These are phyloP conservation scores for Altica lythri DNA, from an alignment of 2,888 invertebrate species.

Conservation along the genomic window DNA sequence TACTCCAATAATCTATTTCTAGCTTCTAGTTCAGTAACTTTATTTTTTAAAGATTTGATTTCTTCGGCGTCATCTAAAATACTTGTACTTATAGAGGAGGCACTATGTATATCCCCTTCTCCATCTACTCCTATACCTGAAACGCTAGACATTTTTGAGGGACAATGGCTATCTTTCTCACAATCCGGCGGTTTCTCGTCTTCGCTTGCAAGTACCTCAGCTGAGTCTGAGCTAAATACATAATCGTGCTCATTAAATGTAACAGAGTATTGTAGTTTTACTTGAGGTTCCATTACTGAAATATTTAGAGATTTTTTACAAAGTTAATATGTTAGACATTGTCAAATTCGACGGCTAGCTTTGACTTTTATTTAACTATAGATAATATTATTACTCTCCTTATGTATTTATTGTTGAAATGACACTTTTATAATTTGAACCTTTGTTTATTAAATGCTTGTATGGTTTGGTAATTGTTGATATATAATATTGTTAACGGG, in stretches of 20 bases:
- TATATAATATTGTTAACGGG: no score
- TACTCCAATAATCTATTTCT: conserved; percentile 40
- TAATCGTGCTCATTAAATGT: conserved; percentile 24
- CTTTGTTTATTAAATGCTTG: no score
- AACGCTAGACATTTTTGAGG: conserved; percentile 26
- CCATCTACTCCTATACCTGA: conserved; percentile 22
- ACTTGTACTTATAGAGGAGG: conserved; percentile 39
- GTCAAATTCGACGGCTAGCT: no score
- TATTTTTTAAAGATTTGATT: conserved; percentile 39
- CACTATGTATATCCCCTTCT: conserved; percentile 34
- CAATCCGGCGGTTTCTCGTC: conserved; percentile 10
- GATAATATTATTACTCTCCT: no score
- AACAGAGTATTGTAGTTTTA: conserved; percentile 24
- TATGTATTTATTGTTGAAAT: no score
- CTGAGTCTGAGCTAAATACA: conserved; percentile 16
- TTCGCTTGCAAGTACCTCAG: conserved; percentile 13
- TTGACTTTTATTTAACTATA: no score
- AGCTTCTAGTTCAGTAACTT: conserved; percentile 40
- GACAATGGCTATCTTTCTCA: conserved; percentile 4
- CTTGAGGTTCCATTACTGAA: conserved; percentile 27
- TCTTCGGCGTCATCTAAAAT: conserved; percentile 41
- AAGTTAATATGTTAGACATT: background rate
- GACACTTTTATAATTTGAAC: no score
- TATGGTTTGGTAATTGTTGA: no score
- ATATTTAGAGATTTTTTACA: conserved; percentile 10